Evolutionary conservation across 2,888 invertebrate species (phyloP).

Genomic region (Adelphocoris suturalis): DNA sequence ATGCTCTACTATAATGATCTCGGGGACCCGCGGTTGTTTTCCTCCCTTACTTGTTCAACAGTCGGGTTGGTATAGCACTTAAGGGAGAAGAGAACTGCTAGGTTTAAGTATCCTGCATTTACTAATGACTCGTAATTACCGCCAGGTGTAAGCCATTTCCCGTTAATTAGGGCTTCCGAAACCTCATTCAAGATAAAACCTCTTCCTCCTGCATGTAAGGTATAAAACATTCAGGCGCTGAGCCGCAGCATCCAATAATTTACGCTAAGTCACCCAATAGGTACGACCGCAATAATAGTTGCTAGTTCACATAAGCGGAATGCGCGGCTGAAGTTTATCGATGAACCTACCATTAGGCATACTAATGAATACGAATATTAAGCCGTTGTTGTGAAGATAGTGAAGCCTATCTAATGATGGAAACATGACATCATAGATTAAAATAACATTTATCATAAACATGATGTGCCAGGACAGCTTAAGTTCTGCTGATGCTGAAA

Average conservation of each 20-base stretch:
- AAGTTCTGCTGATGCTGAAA: too few relatives aligned
- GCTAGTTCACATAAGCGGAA: neutral
- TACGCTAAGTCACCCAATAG: slow-evolving; percentile 29
- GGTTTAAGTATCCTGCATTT: slow-evolving; percentile 66
- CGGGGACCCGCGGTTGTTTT: slow-evolving; percentile 47
- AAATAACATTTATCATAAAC: too few relatives aligned
- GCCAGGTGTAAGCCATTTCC: slow-evolving; percentile 69
- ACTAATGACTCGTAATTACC: slow-evolving; percentile 71
- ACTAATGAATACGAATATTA: too few relatives aligned
- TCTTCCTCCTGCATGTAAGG: slow-evolving; percentile 29
- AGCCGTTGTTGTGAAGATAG: too few relatives aligned
- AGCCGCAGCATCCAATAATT: slow-evolving; percentile 34
- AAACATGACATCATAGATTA: too few relatives aligned
- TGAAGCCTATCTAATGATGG: too few relatives aligned
- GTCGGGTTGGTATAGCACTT: slow-evolving; percentile 45
- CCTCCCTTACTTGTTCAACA: slow-evolving; percentile 59
- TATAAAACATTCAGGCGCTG: slow-evolving; percentile 39
- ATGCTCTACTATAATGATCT: slow-evolving; percentile 60
- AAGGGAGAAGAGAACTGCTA: slow-evolving; percentile 43
- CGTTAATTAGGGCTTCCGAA: slow-evolving; percentile 67
- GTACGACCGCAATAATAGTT: neutral
- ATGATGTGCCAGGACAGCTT: too few relatives aligned
- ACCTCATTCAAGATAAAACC: slow-evolving; percentile 61
- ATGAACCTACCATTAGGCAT: neutral
- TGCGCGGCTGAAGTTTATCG: neutral